phyloP scores from a whole-genome alignment of 2,888 invertebrate genomes.

The Campaea margaritaria region DNA sequence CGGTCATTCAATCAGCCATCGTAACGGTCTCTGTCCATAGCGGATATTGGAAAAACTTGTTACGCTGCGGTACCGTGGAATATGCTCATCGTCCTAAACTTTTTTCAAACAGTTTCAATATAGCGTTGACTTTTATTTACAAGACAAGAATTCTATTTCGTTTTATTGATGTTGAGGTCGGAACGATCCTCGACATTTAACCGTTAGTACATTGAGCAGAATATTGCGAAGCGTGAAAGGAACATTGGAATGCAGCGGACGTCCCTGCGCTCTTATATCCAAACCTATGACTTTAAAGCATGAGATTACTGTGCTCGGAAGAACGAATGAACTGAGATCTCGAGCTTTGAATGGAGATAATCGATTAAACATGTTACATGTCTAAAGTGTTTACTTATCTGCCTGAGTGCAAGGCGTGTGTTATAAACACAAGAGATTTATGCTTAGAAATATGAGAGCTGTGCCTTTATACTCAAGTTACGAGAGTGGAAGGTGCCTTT shows the following conservation, averaged over 20 bases:
- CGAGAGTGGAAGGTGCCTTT: constrained; percentile 37
- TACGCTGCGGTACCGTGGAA: constrained; percentile 35
- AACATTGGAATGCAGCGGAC: constrained; percentile 67
- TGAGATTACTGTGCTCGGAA: constrained; percentile 26
- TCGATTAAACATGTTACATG: constrained; percentile 23
- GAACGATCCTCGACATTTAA: constrained; percentile 62
- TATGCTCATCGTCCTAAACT: constrained; percentile 36
- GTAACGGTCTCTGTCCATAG: constrained; percentile 40
- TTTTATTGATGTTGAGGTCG: constrained; percentile 40
- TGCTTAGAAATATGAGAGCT: constrained; percentile 4
- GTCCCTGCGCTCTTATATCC: constrained; percentile 51
- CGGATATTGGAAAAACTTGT: constrained; percentile 49
- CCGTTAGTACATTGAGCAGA: constrained; percentile 57
- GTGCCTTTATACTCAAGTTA: constrained; percentile 1
- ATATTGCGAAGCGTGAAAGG: constrained; percentile 71
- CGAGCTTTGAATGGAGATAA: constrained; percentile 30
- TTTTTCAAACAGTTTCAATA: constrained; percentile 25
- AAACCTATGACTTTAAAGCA: constrained; percentile 31
- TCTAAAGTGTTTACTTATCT: constrained; percentile 33
- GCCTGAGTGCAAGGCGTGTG: constrained; percentile 23
- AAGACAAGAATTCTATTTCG: constrained; percentile 35
- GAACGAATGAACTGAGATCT: constrained; percentile 13
- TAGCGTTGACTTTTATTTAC: constrained; percentile 37
- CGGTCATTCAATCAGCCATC: constrained; percentile 44
- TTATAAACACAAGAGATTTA: constrained; percentile 22